Evolutionary conservation across 2,888 invertebrate species (phyloP), one percentile per base, ranked within the genome.

Genomic region (Drosophila gaucha): DNA sequence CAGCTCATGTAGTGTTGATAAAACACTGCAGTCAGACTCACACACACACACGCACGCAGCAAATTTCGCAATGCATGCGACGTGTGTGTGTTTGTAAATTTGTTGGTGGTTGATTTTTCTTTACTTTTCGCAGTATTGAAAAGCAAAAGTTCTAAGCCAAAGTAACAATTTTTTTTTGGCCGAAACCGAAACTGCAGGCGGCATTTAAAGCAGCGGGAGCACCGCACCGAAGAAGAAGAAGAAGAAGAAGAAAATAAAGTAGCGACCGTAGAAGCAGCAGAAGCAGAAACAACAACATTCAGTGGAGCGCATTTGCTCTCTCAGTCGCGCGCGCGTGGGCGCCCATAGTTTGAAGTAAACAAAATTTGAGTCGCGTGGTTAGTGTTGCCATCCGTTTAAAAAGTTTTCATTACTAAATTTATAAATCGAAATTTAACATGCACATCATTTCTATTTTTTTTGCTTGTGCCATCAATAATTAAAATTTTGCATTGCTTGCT

Each of bases 81-180:
- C 51, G 38, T 43, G 43, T 44, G 39, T 41, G 44, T 60, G 43
- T 38, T 31, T 49, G 46, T 60, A 44, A 44, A 30, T 46, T 50
- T 60, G 62, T 52, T 76, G 83, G 84, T 85, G 82, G 86, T 74
- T 68, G 85, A 31, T 75, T 80, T 64, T 63, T 59, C 39, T 44
- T 50, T 54, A 43, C 35, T 55, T 55, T 65, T 69, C 35, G 52
- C 56, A 62, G 58, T 59, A 78, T 70, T 86, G 57, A 69, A 78
- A 78, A 79, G 76, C 71, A 85, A 78, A 85, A 85, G 82, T 83
- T 78, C 75, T 72, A 66, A 79, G 57, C 55, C 64, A 69, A 75
- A 83, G 22, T 10, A 69, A 66, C 64, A 77, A 59, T 52, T 64
- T 65, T 64, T 65, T 77, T 52, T 67, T 71, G 62, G 57, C 36